Conservation (phyloP, 2,888 invertebrate genomes). For the Synergus umbraculus region DNA sequence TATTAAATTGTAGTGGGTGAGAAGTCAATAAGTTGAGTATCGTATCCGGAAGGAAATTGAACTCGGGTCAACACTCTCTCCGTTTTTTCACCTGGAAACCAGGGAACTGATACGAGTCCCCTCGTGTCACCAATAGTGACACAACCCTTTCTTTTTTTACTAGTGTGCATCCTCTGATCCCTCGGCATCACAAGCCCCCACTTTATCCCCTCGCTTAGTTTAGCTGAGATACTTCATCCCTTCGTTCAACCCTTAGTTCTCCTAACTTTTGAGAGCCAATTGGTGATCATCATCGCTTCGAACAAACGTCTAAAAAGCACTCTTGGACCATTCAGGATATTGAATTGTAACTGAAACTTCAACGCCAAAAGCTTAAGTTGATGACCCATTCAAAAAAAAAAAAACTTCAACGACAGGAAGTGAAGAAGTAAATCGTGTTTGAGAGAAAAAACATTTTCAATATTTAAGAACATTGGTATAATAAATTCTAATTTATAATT, state of each 20-base stretch:
- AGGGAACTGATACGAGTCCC: constrained; percentile 1
- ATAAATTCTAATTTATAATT: too few species aligned
- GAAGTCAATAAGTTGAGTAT: background rate
- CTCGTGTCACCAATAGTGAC: constrained; percentile 26
- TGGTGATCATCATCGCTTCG: constrained; percentile 7
- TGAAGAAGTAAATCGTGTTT: constrained; percentile 7
- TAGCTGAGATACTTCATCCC: constrained; percentile 14
- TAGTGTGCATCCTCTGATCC: constrained; percentile 28
- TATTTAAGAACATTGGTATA: background rate
- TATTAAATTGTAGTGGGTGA: background rate
- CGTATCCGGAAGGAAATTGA: constrained; percentile 6
- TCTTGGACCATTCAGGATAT: background rate
- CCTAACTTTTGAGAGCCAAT: constrained; percentile 18
- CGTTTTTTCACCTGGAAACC: constrained; percentile 10
- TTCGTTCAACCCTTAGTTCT: background rate
- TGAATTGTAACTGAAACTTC: background rate
- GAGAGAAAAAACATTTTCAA: background rate
- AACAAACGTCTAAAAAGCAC: constrained; percentile 8
- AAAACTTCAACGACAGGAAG: background rate
- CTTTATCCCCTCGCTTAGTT: constrained; percentile 20
- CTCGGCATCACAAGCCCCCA: constrained; percentile 9
- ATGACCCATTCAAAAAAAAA: background rate
- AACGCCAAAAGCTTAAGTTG: background rate
- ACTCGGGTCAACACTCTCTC: constrained; percentile 19
- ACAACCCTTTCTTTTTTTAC: constrained; percentile 25